Conservation (phyloP, 2,797 vertebrate species). For the Setipinna tenuifilis region DNA sequence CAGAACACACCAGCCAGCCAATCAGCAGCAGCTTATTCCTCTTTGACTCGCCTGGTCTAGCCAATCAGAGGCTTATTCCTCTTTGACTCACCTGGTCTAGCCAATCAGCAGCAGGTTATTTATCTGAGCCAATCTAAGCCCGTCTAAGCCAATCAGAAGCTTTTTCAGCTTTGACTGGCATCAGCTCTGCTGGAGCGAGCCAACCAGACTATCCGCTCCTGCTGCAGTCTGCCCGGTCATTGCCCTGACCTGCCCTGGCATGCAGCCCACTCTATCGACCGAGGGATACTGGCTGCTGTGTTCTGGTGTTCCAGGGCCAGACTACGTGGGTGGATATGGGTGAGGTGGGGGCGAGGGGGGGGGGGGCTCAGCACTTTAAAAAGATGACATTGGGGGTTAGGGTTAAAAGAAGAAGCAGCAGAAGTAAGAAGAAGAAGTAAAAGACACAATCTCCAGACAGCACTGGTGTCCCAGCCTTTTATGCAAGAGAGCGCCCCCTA, state of each 20-base stretch:
- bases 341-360: neutral
- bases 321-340: neutral
- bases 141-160: too few species aligned
- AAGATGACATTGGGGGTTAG: too few species aligned
- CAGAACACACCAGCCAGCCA: neutral
- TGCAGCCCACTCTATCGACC: too few species aligned
- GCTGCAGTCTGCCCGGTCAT: too few species aligned
- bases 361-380: slow-evolving; percentile 79
- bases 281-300: neutral
- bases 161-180: too few species aligned
- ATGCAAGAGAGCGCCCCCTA: slow-evolving; percentile 73
- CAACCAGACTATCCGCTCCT: too few species aligned
- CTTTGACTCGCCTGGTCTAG: neutral
- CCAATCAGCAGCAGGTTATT: too few species aligned
- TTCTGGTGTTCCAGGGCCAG: neutral
- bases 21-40: neutral
- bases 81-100: too few species aligned
- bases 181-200: too few species aligned
- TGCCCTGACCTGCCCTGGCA: too few species aligned
- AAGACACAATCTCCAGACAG: slow-evolving; percentile 67
- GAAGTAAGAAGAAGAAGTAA: slow-evolving; percentile 55
- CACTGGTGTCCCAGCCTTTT: slow-evolving; percentile 50
- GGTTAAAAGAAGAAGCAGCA: neutral
- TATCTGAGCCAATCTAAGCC: too few species aligned
- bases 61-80: too few species aligned